Percentiles rank a stretch among this genome's conserved stretches.
Conservation (phyloP, 2,113 vertebrate species). For the Periophthalmus modestus region DNA sequence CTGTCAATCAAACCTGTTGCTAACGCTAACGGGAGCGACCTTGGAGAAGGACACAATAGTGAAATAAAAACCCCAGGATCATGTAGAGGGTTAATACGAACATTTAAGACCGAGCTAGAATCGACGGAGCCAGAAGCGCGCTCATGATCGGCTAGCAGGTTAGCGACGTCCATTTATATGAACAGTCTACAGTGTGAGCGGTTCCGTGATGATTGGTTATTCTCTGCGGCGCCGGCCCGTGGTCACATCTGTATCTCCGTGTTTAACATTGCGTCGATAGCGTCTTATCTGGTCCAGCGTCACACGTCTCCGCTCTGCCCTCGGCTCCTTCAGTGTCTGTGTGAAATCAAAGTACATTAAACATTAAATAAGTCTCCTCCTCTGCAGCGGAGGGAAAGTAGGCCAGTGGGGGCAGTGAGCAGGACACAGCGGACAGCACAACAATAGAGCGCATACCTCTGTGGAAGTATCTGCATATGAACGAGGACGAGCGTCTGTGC, state of each 20-base stretch:
- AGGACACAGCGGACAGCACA: slow-evolving; percentile 53
- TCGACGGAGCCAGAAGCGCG: too few relatives aligned
- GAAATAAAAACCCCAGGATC: too few relatives aligned
- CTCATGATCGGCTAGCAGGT: too few relatives aligned
- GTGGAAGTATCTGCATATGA: neutral
- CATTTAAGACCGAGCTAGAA: too few relatives aligned
- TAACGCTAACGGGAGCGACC: too few relatives aligned
- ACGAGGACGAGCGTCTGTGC: neutral
- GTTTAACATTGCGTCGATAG: slow-evolving; percentile 5
- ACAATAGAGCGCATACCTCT: slow-evolving; percentile 24
- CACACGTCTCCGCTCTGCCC: slow-evolving; percentile 26
- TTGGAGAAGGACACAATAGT: too few relatives aligned
- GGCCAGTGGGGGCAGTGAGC: slow-evolving; percentile 69
- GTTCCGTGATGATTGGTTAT: neutral
- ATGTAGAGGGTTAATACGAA: too few relatives aligned
- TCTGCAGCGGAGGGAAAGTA: slow-evolving; percentile 74
- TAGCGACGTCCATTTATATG: too few relatives aligned
- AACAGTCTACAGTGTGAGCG: too few relatives aligned
- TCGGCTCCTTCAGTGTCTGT: slow-evolving; percentile 67
- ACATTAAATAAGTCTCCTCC: slow-evolving; percentile 86
- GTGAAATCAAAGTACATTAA: slow-evolving; percentile 95
- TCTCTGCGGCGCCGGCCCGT: neutral
- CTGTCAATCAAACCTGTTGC: too few relatives aligned
- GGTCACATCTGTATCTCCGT: neutral
- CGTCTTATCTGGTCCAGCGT: slow-evolving; percentile 24